Conservation (phyloP, 2,113 vertebrate genomes). For the Gopherus evgoodei region DNA sequence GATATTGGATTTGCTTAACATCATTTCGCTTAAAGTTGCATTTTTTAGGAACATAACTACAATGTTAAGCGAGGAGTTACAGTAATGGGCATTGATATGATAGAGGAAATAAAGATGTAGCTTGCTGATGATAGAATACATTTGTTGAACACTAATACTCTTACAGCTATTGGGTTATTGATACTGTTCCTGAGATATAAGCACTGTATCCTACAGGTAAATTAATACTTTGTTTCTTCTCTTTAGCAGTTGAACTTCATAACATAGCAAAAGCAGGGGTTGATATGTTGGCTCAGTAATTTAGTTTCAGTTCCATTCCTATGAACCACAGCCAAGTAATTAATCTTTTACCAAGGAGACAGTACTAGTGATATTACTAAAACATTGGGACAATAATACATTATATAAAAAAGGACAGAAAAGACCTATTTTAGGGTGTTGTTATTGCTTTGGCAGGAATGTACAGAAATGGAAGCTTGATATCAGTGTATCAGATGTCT, state of each 20-base stretch:
- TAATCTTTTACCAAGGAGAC: conserved; percentile 75
- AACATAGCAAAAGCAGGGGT: conserved; percentile 39
- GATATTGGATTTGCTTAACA: too few species aligned
- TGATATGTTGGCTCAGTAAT: conserved; percentile 52
- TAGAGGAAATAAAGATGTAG: conserved; percentile 9
- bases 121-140: conserved; percentile 13
- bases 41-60: too few species aligned
- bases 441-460: conserved; percentile 59
- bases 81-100: conserved; percentile 32
- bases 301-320: conserved; percentile 54
- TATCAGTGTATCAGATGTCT: conserved; percentile 10
- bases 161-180: background rate
- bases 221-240: conserved; percentile 42
- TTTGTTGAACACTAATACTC: conserved; percentile 37
- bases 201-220: conserved; percentile 13
- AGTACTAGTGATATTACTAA: conserved; percentile 63
- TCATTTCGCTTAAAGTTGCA: too few species aligned
- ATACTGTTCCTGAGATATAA: background rate
- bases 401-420: conserved; percentile 38
- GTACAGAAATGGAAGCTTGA: conserved; percentile 33
- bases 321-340: conserved; percentile 69
- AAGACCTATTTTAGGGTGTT: conserved; percentile 27
- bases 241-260: conserved; percentile 21
- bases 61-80: too few species aligned
- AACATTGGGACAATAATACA: conserved; percentile 37